Evolutionary conservation across 2,888 invertebrate genomes (phyloP).

Genomic region (Xestia c-nigrum): DNA sequence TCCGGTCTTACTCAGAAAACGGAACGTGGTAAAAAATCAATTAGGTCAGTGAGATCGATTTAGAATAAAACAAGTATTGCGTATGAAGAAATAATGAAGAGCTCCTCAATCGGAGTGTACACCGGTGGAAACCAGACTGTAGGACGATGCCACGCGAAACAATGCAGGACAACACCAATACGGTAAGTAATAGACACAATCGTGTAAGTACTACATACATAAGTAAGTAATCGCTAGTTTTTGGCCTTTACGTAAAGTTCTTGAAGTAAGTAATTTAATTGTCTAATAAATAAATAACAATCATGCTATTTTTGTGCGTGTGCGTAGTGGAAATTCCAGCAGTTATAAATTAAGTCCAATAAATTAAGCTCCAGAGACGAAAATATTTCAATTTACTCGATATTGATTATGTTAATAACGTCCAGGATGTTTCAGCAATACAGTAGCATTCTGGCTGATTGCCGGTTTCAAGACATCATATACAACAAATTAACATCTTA

Average conservation of each 20-base stretch:
- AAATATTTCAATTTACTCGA: constrained; percentile 34
- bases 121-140: constrained; percentile 34
- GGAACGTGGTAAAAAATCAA: constrained; percentile 65
- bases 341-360: constrained; percentile 5
- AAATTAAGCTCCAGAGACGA: background rate
- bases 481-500: constrained; percentile 36
- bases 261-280: constrained; percentile 8
- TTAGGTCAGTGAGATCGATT: constrained; percentile 66
- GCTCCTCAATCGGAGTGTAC: constrained; percentile 41
- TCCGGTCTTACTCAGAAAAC: constrained; percentile 68
- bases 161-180: constrained; percentile 68
- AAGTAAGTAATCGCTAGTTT: background rate
- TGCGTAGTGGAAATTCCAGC: constrained; percentile 2
- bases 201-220: background rate
- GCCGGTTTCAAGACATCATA: constrained; percentile 33
- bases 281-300: background rate
- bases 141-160: constrained; percentile 56
- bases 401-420: constrained; percentile 44
- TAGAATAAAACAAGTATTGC: constrained; percentile 51
- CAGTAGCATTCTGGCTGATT: constrained; percentile 21
- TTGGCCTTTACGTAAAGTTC: background rate
- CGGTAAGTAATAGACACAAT: constrained; percentile 65
- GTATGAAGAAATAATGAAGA: constrained; percentile 48
- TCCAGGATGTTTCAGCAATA: constrained; percentile 16
- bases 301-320: background rate